phyloP scores from a whole-genome alignment of 2,797 vertebrate genomes.

The Myioborus miniatus region DNA sequence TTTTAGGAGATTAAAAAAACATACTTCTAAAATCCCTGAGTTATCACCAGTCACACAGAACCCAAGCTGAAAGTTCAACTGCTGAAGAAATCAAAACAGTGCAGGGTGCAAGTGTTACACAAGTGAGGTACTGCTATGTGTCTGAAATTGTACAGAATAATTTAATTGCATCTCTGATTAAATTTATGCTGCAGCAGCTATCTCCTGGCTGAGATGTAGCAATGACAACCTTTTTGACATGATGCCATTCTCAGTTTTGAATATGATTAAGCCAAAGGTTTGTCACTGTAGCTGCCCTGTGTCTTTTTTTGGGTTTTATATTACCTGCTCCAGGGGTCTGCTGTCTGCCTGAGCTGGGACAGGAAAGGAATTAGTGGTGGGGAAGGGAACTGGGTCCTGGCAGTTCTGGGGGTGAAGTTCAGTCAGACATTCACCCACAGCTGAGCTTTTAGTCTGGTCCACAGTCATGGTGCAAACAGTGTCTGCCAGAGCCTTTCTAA shows the following conservation, averaged over 20 bases:
- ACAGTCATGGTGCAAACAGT: background rate
- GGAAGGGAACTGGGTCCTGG: background rate
- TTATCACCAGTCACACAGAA: background rate
- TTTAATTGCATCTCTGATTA: background rate
- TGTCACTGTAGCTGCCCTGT: background rate
- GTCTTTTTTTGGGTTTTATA: background rate
- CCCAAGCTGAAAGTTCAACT: background rate
- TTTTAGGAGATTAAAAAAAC: background rate
- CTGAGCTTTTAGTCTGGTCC: background rate
- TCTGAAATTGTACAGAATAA: background rate
- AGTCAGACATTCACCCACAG: background rate
- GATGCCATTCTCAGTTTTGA: background rate
- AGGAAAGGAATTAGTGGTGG: background rate
- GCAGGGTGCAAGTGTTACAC: background rate
- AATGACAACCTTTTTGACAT: background rate
- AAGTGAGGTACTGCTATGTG: background rate
- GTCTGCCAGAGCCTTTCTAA: background rate
- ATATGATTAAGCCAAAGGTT: background rate
- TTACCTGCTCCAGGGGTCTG: background rate
- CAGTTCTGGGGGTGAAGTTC: background rate
- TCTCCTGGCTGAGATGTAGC: background rate
- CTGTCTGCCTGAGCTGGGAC: background rate
- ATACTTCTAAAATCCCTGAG: background rate
- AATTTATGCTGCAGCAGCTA: background rate
- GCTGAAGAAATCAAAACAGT: background rate